These are phyloP conservation scores for Ailurus styani DNA, from an alignment of 2,113 vertebrate genomes.

Conservation along the genomic window DNA sequence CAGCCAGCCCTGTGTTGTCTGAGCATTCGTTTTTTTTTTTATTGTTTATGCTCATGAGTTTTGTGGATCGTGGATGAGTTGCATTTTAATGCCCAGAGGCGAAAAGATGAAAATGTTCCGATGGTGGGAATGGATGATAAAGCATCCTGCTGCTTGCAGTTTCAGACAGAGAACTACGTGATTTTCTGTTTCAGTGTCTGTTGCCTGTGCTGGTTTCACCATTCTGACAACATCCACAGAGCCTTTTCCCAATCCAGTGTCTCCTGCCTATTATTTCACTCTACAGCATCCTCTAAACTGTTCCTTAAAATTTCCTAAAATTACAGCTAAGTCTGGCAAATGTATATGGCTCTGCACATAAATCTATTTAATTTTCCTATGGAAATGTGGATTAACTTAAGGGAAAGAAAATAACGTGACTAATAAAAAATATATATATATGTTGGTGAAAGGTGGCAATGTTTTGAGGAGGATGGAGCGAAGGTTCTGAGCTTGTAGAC, in stretches of 20 bases:
- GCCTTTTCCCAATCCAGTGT: background rate
- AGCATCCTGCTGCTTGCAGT: background rate
- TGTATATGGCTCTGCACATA: background rate
- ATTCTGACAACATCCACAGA: background rate
- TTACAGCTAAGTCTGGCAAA: slow-evolving; percentile 2
- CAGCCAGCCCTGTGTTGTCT: background rate
- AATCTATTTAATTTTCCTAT: slow-evolving; percentile 26
- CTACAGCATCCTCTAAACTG: background rate
- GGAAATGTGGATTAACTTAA: background rate
- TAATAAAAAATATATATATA: background rate
- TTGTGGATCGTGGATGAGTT: slow-evolving; percentile 63
- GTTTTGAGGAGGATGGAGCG: background rate
- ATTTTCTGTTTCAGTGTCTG: background rate
- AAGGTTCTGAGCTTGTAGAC: background rate
- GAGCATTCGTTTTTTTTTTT: slow-evolving; percentile 56
- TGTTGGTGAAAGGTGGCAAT: background rate
- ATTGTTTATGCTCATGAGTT: slow-evolving; percentile 71
- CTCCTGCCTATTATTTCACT: background rate
- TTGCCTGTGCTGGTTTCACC: background rate
- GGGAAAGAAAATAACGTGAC: background rate
- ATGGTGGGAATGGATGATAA: slow-evolving; percentile 34
- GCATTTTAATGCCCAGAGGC: slow-evolving; percentile 62
- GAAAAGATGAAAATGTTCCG: slow-evolving; percentile 62
- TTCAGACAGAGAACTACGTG: background rate
- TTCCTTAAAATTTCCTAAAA: slow-evolving; percentile 17